phyloP scores from a whole-genome alignment of 2,888 invertebrate genomes.

The Eupithecia insigniata region DNA sequence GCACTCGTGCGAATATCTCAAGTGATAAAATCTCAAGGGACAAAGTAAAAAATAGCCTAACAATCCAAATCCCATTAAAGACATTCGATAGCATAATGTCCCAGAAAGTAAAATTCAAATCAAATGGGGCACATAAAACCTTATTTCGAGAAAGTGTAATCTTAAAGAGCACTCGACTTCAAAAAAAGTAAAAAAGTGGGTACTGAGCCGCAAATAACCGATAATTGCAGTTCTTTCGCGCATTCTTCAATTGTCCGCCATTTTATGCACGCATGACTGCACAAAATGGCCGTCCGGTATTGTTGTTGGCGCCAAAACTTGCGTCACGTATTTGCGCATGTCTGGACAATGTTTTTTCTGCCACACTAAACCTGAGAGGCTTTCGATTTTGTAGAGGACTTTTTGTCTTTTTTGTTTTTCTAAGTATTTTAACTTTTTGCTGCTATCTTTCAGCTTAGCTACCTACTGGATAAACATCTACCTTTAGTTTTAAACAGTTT shows the following conservation, averaged over 20 bases:
- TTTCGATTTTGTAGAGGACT: slow-evolving; percentile 24
- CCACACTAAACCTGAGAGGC: slow-evolving; percentile 15
- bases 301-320: slow-evolving; percentile 52
- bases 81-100: slow-evolving; percentile 37
- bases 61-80: slow-evolving; percentile 33
- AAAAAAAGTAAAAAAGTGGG: slow-evolving; percentile 16
- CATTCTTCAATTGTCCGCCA: slow-evolving; percentile 32
- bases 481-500: too few species aligned
- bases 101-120: slow-evolving; percentile 28
- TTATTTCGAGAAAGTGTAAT: slow-evolving; percentile 39
- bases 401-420: slow-evolving; percentile 12
- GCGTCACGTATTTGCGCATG: slow-evolving; percentile 43
- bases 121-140: slow-evolving; percentile 32
- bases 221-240: slow-evolving; percentile 41
- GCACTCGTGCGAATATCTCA: slow-evolving; percentile 20
- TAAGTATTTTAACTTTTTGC: slow-evolving; percentile 10
- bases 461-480: too few species aligned
- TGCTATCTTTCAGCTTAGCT: not conserved
- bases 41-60: slow-evolving; percentile 18
- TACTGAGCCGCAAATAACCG: slow-evolving; percentile 31
- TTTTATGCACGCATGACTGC: slow-evolving; percentile 36
- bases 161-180: slow-evolving; percentile 32
- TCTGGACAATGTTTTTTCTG: slow-evolving; percentile 35
- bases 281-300: slow-evolving; percentile 43
- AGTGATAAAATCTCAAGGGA: slow-evolving; percentile 25